Evolutionary conservation across 2,113 vertebrate species (phyloP), one percentile per base, ranked within the genome.

Genomic region (Parotia lawesii): DNA sequence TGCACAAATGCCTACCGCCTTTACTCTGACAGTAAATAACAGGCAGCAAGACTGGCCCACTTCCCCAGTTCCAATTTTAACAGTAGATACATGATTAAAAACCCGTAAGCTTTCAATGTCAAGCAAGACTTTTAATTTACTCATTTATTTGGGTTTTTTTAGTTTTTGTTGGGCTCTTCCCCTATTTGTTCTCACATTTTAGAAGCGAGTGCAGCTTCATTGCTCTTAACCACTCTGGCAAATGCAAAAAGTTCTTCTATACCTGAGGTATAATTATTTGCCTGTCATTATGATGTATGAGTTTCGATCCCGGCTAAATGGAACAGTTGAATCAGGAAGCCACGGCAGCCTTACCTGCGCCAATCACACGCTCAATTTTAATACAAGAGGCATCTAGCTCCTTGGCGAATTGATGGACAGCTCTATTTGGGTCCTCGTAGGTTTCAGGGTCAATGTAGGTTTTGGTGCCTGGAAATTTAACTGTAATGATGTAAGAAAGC

Each of bases 401-500:
- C 98, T 99, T 99, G 98, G 99, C 99, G 97, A 99, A 99, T 97
- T 99, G 99, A 98, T 99, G 99, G 98, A 99, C 99, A 97, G 99
- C 99, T 98, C 99, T 98, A 98, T 99, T 99, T 69, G 99, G 99
- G 97, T 99, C 99, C 96, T 99, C 99, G 85, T 99, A 99, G 97
- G 99, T 99, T 98, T 99, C 99, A 88, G 99, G 99, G 98, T 99
- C 99, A 97, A 99, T 99, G 98, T 99, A 99, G 96, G 99, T 99
- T 98, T 99, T 99, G 98, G 99, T 99, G 98, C 99, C 99, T 99
- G 99, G 99, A 99, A 99, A 99, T 99, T 99, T 99, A 98, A 99
- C 99, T 99, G 99, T 98, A 99, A 98, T 99, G 98, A 98, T 98
- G 98, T 99, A 98, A 99, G 98, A 99, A 98, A 98, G 98, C 98